Evolutionary conservation across 2,888 invertebrate species (phyloP), one percentile per base, ranked within the genome.

Genomic region (Neoitamus cyanurus): DNA sequence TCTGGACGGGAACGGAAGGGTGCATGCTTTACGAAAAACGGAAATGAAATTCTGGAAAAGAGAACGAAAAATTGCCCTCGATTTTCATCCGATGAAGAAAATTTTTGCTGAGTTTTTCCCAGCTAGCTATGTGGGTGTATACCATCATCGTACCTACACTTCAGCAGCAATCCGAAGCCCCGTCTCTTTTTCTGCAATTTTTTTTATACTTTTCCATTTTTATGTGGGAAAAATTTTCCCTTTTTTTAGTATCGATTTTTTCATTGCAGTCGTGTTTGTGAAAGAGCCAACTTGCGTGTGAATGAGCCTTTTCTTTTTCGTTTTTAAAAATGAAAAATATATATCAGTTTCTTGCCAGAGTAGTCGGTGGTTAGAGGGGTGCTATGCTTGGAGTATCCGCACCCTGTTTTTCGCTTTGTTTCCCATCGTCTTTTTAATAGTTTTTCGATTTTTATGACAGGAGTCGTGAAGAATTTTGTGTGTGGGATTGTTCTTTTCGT

Each of bases 71-170:
- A 85, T 68, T 83, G 83, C 69, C 75, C 75, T 80, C 37, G 75
- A 75, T 85, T 85, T 85, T 75, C 48, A 58, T 85, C 75, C 20
- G 11, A 83, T 83, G 83, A 85, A 83, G 75, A 85, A 85, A 85
- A 85, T 85, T 85, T 85, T 58, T 58, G 25, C 58, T 20, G 58
- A 58, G 58, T 58, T 58, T 58, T 46, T 58, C 15, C 58, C 58
- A 7, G 34, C 34, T 20, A 20, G 58, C 58, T 58, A 58, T 48
- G 58, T 58, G 58, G 15, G 58, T 58, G 58, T 34, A 20, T 73
- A 20, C 73, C 36, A 37, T 15, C 36, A 7, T 9, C 36, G n/a
- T 36, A 36, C 20, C n/a, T 36, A 34, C 20, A 34, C 20, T 20
- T 13, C 11, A n/a, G n/a, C 36, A 73, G 34, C 36, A 34, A 37